Evolutionary conservation across 2,113 vertebrate species (phyloP), one percentile per base, ranked within the genome.

Genomic region (Grus americana): DNA sequence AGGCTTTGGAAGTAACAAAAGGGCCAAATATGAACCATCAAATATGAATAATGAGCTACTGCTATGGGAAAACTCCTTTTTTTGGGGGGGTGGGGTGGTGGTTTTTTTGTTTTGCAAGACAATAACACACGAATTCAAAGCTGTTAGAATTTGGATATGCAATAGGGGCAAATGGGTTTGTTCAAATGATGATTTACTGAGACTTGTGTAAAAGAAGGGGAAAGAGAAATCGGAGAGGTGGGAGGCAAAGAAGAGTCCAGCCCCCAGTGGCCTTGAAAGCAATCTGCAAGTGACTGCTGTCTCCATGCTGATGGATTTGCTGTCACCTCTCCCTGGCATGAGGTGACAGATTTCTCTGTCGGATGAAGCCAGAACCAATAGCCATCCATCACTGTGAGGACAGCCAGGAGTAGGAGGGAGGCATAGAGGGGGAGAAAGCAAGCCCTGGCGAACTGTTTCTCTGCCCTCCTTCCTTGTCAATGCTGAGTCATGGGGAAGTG

Each of bases 241-340:
- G 80, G 72, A 93, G 65, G 46, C 67, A 50, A 49, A 79, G 92
- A 82, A 57, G 92, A 72, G 75, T 75, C 59, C 92, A 95, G 86
- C 94, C 91, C 93, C 95, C 86, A 54, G 92, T 55, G 92, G 97
- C 97, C 96, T 97, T 97, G 96, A 88, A 92, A 95, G 95, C 95
- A 79, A 67, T 94, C 83, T 86, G 86, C 88, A 75, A 96, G 95
- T 29, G 72, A 95, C 71, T 30, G 96, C 95, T 95, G 96, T 97
- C 97, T 92, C 94, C 59, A 4, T 5, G 65, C 97, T 97, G 97
- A 98, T 98, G 95, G 96, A 98, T 98, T 96, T 97, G 96, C 97
- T 98, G 97, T 97, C 97, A 93, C 96, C 79, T 95, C 90, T 93
- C 68, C 80, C 94, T 93, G 93, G 96, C 95, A 95, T 9, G 68